Conservation (phyloP, 1,140 invertebrate species). For the Epicauta chinensis region DNA sequence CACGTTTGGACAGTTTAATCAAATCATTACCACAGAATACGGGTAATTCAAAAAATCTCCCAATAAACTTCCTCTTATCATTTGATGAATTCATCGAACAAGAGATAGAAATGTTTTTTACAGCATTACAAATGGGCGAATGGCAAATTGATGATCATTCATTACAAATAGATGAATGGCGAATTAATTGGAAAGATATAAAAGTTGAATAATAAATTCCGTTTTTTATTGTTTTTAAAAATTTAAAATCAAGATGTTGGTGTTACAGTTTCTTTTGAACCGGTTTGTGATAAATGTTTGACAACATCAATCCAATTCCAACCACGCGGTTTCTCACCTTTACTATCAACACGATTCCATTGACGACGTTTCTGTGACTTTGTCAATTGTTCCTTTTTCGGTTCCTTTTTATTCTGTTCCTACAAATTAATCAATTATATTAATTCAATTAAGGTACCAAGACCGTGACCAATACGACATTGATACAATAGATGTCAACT, state of each 20-base stretch:
- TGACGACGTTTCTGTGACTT: slow-evolving; percentile 87
- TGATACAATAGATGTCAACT: too few relatives aligned
- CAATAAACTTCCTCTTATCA: slow-evolving; percentile 40
- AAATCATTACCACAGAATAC: slow-evolving; percentile 32
- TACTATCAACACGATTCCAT: slow-evolving; percentile 74
- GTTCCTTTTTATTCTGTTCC: slow-evolving; percentile 45
- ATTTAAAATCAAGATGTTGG: slow-evolving; percentile 31
- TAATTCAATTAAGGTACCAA: too few relatives aligned
- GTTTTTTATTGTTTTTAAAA: too few relatives aligned
- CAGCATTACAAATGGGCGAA: slow-evolving; percentile 44
- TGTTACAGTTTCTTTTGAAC: slow-evolving; percentile 45
- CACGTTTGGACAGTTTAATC: slow-evolving; percentile 31
- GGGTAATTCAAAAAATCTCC: slow-evolving; percentile 40
- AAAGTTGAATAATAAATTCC: too few relatives aligned
- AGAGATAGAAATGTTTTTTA: slow-evolving; percentile 38
- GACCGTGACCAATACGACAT: too few relatives aligned
- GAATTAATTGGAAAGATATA: slow-evolving; percentile 21
- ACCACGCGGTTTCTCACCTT: slow-evolving; percentile 79
- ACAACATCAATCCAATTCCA: slow-evolving; percentile 94
- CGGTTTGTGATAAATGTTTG: slow-evolving; percentile 89
- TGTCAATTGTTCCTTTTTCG: slow-evolving; percentile 77
- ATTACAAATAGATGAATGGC: slow-evolving; percentile 47
- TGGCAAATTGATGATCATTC: slow-evolving; percentile 49
- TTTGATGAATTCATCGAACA: slow-evolving; percentile 42
- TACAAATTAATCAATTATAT: background rate